A percentile compares a stretch with the other conserved stretches of the same genome.
Evolutionary conservation across 2,888 invertebrate genomes (phyloP).

Genomic region (Drosophila buzzatii): DNA sequence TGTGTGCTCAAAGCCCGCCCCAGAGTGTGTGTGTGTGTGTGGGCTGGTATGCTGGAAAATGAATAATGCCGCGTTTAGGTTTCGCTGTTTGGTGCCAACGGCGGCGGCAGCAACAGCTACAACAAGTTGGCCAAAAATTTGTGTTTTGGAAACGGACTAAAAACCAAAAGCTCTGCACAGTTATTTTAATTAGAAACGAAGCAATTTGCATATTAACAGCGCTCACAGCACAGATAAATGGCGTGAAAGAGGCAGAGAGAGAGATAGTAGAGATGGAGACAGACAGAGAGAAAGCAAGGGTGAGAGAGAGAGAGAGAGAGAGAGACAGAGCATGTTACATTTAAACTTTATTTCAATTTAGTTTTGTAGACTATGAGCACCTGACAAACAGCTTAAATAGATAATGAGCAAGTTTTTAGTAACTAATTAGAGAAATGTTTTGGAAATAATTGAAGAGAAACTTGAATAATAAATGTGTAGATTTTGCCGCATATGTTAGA

Average conservation of each 20-base stretch:
- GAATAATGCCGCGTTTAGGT: slow-evolving; percentile 33
- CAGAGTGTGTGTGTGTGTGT: background rate
- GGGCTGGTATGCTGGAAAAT: slow-evolving; percentile 24
- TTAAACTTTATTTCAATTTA: slow-evolving; percentile 51
- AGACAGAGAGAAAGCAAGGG: background rate
- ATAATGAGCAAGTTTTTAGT: slow-evolving; percentile 33
- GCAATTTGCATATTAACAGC: slow-evolving; percentile 78
- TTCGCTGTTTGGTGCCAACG: slow-evolving; percentile 10
- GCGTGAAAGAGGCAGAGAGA: background rate
- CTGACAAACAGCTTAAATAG: slow-evolving; percentile 45
- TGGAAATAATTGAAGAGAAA: slow-evolving; percentile 1
- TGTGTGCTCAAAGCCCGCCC: slow-evolving; percentile 5
- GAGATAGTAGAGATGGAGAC: background rate
- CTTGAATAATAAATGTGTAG: no score
- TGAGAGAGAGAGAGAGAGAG: slow-evolving; percentile 1
- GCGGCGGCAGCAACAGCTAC: slow-evolving; percentile 18
- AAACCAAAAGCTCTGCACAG: slow-evolving; percentile 72
- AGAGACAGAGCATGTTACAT: slow-evolving; percentile 37
- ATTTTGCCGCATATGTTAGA: background rate
- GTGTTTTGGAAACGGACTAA: slow-evolving; percentile 65
- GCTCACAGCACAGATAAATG: background rate
- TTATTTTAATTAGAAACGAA: slow-evolving; percentile 81
- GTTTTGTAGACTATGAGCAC: slow-evolving; percentile 24
- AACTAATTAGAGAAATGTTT: slow-evolving; percentile 27
- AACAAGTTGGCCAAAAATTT: slow-evolving; percentile 65